Conservation (phyloP, 2,888 invertebrate species). For the Onthophagus sagittarius region DNA sequence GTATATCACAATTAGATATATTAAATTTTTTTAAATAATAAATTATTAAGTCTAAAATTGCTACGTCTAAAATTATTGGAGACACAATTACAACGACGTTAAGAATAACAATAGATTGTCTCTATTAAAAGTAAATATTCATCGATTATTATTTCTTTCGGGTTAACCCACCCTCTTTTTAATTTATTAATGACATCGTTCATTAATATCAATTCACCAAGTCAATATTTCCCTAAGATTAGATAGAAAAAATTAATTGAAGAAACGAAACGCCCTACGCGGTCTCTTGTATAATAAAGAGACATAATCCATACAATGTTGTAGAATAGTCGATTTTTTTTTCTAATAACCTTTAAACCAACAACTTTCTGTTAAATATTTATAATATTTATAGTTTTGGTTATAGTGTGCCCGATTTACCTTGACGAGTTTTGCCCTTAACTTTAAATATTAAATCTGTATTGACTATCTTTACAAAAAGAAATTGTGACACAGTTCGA, state of each 20-base stretch:
- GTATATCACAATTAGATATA: slow-evolving; percentile 11
- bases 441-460: background rate
- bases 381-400: background rate
- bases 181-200: background rate
- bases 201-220: slow-evolving; percentile 1
- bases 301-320: slow-evolving; percentile 10
- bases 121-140: background rate
- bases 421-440: slow-evolving; percentile 2
- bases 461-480: slow-evolving; percentile 22
- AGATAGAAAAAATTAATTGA: background rate
- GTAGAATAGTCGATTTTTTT: slow-evolving; percentile 1
- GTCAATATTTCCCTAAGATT: background rate
- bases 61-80: background rate
- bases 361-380: background rate
- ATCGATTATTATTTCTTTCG: background rate
- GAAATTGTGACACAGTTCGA: background rate
- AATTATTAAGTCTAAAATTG: background rate
- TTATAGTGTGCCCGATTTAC: slow-evolving; percentile 14
- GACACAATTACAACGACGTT: background rate
- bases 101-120: slow-evolving; percentile 9
- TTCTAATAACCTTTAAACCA: background rate
- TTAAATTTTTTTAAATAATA: background rate
- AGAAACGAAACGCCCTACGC: background rate
- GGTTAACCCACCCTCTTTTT: background rate
- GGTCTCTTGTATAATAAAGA: slow-evolving; percentile 2